A percentile compares a stretch with the other conserved stretches of the same genome.
Evolutionary conservation across 2,888 invertebrate genomes (phyloP).

Genomic region (Pecten maximus): DNA sequence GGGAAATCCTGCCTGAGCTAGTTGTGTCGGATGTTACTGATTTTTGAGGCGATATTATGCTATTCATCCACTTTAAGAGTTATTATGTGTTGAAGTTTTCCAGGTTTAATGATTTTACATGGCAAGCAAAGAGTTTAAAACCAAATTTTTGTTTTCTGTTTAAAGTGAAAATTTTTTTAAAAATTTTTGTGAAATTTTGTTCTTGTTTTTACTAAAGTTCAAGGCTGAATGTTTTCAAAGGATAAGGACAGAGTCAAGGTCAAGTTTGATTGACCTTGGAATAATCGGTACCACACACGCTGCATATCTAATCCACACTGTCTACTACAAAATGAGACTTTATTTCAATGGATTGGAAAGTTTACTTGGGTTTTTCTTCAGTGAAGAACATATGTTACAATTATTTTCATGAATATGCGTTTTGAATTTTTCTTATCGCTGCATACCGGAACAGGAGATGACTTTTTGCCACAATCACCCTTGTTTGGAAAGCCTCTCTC

Average conservation of each 20-base stretch:
- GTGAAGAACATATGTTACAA: not conserved
- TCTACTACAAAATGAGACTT: not conserved
- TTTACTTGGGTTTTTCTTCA: not conserved
- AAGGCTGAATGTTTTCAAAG: not conserved
- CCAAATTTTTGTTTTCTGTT: not conserved
- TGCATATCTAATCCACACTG: not conserved
- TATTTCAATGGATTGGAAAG: not conserved
- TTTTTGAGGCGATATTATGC: too few species aligned
- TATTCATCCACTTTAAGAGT: too few species aligned
- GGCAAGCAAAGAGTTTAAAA: not conserved
- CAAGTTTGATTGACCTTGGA: not conserved
- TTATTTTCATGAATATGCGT: not conserved
- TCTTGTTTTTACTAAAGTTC: not conserved
- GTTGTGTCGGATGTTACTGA: too few species aligned
- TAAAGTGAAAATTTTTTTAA: not conserved
- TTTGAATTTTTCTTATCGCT: constrained; percentile 40
- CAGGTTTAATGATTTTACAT: too few species aligned
- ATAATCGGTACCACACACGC: not conserved
- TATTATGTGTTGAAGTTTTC: too few species aligned
- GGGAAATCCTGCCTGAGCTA: too few species aligned
- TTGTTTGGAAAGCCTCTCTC: constrained; percentile 89
- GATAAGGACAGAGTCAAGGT: not conserved
- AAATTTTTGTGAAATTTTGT: not conserved
- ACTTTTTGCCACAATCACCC: constrained; percentile 84
- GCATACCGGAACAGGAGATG: constrained; percentile 81